A percentile compares a stretch with the other conserved stretches of the same genome.
Conservation (phyloP, 2,113 vertebrate species). For the Cyrtonyx montezumae region DNA sequence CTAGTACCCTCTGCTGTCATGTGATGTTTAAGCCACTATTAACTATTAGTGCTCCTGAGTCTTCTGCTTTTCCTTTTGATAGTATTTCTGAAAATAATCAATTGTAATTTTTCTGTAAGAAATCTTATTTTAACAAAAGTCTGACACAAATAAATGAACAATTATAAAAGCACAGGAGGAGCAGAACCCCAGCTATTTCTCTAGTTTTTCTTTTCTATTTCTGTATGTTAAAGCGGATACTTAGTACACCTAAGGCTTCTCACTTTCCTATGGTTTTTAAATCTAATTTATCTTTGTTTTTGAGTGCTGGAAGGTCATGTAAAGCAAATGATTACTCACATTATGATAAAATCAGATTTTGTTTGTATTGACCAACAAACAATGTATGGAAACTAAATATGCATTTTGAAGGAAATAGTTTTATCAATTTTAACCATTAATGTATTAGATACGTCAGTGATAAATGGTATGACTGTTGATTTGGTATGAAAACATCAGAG, state of each 20-base stretch:
- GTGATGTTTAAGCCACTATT: neutral
- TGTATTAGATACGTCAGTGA: slow-evolving; percentile 46
- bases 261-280: neutral
- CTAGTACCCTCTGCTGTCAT: neutral
- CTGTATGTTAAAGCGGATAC: neutral
- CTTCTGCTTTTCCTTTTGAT: neutral
- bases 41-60: neutral
- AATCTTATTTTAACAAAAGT: neutral
- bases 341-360: slow-evolving; percentile 30
- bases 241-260: neutral
- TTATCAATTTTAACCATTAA: slow-evolving; percentile 53
- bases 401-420: slow-evolving; percentile 46
- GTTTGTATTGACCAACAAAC: slow-evolving; percentile 66
- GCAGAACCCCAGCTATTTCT: neutral
- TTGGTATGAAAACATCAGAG: slow-evolving; percentile 37
- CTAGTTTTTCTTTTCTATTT: neutral
- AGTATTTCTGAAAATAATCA: neutral
- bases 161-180: neutral
- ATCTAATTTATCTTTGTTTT: neutral
- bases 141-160: neutral
- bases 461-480: slow-evolving; percentile 49
- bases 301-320: neutral
- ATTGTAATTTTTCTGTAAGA: neutral
- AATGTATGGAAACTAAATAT: slow-evolving; percentile 46
- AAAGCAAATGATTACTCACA: slow-evolving; percentile 19